These are phyloP conservation scores for Acanthopleura granulata DNA, from an alignment of 2,888 invertebrate genomes.

Conservation along the genomic window DNA sequence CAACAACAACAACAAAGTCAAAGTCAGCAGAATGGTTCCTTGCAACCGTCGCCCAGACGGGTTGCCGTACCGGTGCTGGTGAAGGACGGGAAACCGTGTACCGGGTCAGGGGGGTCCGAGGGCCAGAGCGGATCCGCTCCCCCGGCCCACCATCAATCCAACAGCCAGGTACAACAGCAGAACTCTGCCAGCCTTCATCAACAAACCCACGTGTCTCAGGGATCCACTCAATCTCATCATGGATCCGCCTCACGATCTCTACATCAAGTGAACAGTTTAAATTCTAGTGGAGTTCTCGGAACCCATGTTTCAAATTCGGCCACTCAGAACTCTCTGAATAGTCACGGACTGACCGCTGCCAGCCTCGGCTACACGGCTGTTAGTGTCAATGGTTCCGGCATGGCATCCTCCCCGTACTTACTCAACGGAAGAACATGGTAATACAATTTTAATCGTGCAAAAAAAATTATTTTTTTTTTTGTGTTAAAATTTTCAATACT, in stretches of 20 bases:
- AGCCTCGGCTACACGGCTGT: conserved; percentile 46
- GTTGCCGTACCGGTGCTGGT: conserved; percentile 71
- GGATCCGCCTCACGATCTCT: neutral
- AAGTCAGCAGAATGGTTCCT: conserved; percentile 22
- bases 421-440: conserved; percentile 58
- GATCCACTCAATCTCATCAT: neutral
- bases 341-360: conserved; percentile 42
- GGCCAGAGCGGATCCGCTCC: conserved; percentile 29
- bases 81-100: conserved; percentile 73
- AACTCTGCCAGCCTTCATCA: conserved; percentile 15
- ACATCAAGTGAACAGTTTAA: conserved; percentile 13
- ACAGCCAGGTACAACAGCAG: conserved; percentile 16
- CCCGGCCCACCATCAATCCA: conserved; percentile 1
- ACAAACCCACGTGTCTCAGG: conserved; percentile 24
- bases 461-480: neutral
- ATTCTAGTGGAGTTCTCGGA: neutral
- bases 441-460: conserved; percentile 3
- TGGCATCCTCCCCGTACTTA: conserved; percentile 54
- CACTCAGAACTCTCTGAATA: conserved; percentile 37
- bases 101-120: conserved; percentile 56
- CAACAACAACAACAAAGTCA: conserved; percentile 25
- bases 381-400: conserved; percentile 46
- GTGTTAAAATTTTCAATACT: neutral
- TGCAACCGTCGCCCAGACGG: conserved; percentile 58
- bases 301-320: conserved; percentile 25